Evolutionary conservation across 2,113 vertebrate genomes (phyloP), one percentile per base, ranked within the genome.

Genomic region (Podarcis muralis): DNA sequence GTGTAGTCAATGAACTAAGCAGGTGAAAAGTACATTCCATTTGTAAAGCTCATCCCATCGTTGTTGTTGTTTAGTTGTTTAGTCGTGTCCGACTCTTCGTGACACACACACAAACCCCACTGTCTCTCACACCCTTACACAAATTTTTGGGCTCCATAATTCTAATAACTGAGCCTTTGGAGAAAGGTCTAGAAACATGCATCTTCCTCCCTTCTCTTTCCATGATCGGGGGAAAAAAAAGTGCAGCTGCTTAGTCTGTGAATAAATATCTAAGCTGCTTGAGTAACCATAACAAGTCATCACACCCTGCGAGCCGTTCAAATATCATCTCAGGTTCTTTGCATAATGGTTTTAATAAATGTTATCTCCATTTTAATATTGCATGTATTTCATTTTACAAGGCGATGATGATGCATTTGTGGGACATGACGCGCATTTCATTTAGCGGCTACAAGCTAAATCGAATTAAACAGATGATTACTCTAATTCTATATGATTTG

Each of bases 401-500:
- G 94, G 92, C 88, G 87, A 84, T 95, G 92, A 85, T 95, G 93
- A 93, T 94, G 94, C 95, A 94, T 95, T 95, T 94, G 90, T 87
- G 91, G 93, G 92, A 89, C 90, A 92, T 79, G 91, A 92, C 72
- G 71, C 83, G 91, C 89, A 88, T 95, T 95, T 96, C 95, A 93
- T 95, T 96, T 95, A 95, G 95, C 91, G 43, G 88, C 94, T 96
- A 95, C 94, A 94, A 91, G 94, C 91, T 95, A 87, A 91, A 87
- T 13, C 95, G 94, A 96, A 96, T 95, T 93, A 95, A 94, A 95
- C 93, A 94, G 93, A 93, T 94, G 7, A 95, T 94, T 95, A 93
- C 93, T 93, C 93, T 94, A 95, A 92, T 96, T 93, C 92, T 88
- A 40, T 91, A 77, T 0, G 25, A 92, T 91, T 92, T 94, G 92